phyloP scores from a whole-genome alignment of 2,797 vertebrate genomes.

The Dromococcyx pavoninus region DNA sequence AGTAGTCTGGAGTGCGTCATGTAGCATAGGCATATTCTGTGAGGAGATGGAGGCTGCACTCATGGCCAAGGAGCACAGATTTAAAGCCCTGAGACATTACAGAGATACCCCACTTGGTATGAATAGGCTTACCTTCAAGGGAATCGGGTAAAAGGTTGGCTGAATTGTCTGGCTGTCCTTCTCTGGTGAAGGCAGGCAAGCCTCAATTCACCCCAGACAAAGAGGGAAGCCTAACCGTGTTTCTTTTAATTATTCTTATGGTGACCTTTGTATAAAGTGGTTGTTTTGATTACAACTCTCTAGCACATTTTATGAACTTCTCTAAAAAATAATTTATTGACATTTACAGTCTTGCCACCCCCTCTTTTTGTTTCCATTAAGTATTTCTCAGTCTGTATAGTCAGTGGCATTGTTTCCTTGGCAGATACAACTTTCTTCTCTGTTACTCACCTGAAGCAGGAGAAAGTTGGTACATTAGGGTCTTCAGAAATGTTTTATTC shows the following conservation, averaged over 20 bases:
- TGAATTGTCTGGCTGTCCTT: not conserved
- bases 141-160: not conserved
- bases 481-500: not conserved
- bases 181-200: not conserved
- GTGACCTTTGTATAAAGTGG: not conserved
- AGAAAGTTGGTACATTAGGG: not conserved
- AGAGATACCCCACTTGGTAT: not conserved
- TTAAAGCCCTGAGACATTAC: not conserved
- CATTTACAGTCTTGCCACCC: accelerated
- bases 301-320: not conserved
- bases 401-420: not conserved
- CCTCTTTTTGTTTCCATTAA: not conserved
- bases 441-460: not conserved
- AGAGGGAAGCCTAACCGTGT: not conserved
- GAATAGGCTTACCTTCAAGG: not conserved
- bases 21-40: not conserved
- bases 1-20: not conserved
- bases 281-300: not conserved
- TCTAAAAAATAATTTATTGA: not conserved
- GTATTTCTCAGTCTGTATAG: not conserved
- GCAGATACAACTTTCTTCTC: not conserved
- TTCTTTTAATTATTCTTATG: not conserved
- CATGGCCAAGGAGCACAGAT: not conserved
- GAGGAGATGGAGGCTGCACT: not conserved
- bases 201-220: not conserved